Evolutionary conservation across 2,113 vertebrate species (phyloP).

Genomic region (Gallinago media): DNA sequence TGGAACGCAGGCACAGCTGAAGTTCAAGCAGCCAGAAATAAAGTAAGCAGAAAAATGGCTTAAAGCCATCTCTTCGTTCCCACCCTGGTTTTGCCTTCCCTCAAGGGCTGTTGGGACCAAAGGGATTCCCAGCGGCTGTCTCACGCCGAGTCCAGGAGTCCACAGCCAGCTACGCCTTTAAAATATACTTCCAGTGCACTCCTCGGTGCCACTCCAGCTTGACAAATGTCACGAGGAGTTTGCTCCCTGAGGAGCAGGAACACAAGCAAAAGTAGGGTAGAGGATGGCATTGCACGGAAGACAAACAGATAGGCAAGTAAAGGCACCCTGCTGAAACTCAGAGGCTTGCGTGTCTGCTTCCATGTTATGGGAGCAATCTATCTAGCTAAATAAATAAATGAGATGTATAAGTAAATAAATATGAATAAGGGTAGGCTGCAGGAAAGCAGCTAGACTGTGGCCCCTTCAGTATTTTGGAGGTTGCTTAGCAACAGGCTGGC

Average conservation of each 20-base stretch:
- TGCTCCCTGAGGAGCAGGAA: neutral
- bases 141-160: rapidly evolving
- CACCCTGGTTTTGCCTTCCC: neutral
- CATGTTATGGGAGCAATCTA: neutral
- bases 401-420: conserved; percentile 11
- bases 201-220: neutral
- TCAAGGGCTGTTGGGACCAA: neutral
- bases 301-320: neutral
- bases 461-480: conserved; percentile 31
- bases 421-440: neutral
- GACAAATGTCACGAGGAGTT: neutral
- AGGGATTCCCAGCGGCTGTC: neutral
- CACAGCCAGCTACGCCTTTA: neutral
- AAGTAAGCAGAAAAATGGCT: neutral
- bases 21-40: neutral
- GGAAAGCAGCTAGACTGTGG: neutral
- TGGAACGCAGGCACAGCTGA: neutral
- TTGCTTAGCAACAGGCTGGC: conserved; percentile 67
- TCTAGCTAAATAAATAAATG: neutral
- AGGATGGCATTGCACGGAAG: neutral
- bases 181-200: neutral
- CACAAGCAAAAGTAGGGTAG: neutral
- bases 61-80: neutral
- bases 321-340: neutral
- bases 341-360: neutral